Base-by-base conservation (phyloP, 2,888 invertebrate species). In the Molorchus minor region DNA sequence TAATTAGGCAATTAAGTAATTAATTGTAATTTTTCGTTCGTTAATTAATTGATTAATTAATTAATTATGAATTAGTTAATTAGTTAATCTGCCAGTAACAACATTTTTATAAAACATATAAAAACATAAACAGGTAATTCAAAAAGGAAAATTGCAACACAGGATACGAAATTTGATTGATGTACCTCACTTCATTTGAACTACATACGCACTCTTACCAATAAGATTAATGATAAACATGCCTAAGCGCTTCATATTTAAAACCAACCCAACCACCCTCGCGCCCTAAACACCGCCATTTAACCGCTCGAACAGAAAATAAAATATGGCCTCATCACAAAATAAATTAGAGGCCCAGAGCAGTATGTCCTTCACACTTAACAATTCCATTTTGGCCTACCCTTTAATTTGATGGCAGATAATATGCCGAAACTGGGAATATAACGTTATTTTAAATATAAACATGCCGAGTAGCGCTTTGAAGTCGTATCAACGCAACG, bases 371-470 rank as follows among this genome's bases (percentile, higher is more conserved):
- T 36, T 47, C 35, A 19, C 47, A 36, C 46, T 46, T 46, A 46
- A 46, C 20, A 33, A 46, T 46, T 46, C 17, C 19, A 33, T 47
- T 19, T 47, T 35, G 36, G 36, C 10, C 13, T 12, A 33, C 47
- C 35, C 21, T 36, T 47, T 35, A 47, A 47, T 35, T 47, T 36
- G 35, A 36, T 47, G 33, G 47, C 15, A 13, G 12, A 33, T 47
- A 47, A 47, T 47, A 35, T 47, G 33, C 47, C 35, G n/a, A 20
- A 47, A 47, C 19, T 19, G n/a, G 13, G 35, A 47, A 47, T 47
- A 47, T 35, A 36, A n/a, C n/a, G 40, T n/a, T n/a, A 19, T 40
- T 40, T 40, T 40, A n/a, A 40, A 8, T 20, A 19, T 8, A n/a
- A 40, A 40, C 20, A 20, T 16, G 10, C 8, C 12, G 19, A 3